Percentiles rank a stretch among this genome's conserved stretches.
These are phyloP conservation scores for Circaetus gallicus DNA, from an alignment of 2,113 vertebrate species.

Conservation along the genomic window DNA sequence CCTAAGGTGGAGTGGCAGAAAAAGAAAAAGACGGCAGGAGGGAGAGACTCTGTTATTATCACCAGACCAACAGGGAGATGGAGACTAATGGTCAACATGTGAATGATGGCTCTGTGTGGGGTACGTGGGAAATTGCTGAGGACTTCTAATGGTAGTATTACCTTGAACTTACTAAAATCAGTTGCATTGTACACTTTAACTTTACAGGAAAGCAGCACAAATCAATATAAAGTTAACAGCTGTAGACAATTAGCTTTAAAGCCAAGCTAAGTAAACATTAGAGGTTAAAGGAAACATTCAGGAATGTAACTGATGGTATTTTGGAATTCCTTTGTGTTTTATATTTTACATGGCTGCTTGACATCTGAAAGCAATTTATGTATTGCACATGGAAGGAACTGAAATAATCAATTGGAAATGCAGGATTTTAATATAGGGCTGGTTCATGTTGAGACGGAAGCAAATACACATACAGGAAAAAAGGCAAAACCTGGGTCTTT, in stretches of 20 bases:
- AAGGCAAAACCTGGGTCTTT: background rate
- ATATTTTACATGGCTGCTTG: slow-evolving; percentile 7
- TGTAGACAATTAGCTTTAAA: slow-evolving; percentile 31
- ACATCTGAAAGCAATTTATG: slow-evolving; percentile 35
- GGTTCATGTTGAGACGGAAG: background rate
- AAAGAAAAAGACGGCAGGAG: background rate
- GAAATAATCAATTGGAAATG: slow-evolving; percentile 41
- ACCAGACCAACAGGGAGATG: background rate
- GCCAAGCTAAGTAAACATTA: slow-evolving; percentile 6
- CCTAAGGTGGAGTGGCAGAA: slow-evolving; percentile 69
- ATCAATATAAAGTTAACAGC: slow-evolving; percentile 48
- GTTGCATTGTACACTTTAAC: background rate
- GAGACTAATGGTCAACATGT: background rate
- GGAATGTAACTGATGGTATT: slow-evolving; percentile 2
- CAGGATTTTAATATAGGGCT: slow-evolving; percentile 40
- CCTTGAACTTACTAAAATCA: slow-evolving; percentile 26
- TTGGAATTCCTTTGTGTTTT: background rate
- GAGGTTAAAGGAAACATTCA: slow-evolving; percentile 39
- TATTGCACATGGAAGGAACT: background rate
- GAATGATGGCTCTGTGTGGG: slow-evolving; percentile 39
- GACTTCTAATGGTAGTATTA: slow-evolving; percentile 11
- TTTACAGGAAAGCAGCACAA: slow-evolving; percentile 59
- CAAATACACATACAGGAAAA: background rate
- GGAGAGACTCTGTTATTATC: background rate
- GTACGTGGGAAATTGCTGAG: slow-evolving; percentile 31